These are phyloP conservation scores for Varecia variegata DNA, from an alignment of 2,797 vertebrate species.

Conservation along the genomic window DNA sequence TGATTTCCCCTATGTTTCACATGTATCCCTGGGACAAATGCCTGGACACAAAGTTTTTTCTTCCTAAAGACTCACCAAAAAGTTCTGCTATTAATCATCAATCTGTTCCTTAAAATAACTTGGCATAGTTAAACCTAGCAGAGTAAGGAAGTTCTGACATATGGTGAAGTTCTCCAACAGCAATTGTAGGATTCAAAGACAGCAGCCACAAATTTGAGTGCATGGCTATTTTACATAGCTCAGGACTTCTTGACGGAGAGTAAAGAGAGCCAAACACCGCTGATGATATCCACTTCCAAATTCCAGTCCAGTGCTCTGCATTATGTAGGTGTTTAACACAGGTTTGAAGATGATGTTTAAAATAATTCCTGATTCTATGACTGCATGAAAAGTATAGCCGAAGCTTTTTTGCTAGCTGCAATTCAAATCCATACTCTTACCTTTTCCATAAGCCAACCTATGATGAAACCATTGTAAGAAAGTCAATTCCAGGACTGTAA, in stretches of 20 bases:
- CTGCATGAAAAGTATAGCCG: not conserved
- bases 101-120: conserved; percentile 46
- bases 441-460: not conserved
- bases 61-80: not conserved
- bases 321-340: not conserved
- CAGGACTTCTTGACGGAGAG: not conserved
- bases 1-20: not conserved
- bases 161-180: conserved; percentile 4
- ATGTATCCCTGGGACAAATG: not conserved
- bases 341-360: not conserved
- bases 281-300: not conserved
- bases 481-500: not conserved
- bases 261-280: not conserved
- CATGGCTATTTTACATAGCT: not conserved
- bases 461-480: not conserved
- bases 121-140: conserved; percentile 32
- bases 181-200: not conserved
- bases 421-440: not conserved
- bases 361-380: not conserved
- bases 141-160: conserved; percentile 8
- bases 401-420: not conserved
- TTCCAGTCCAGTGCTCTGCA: not conserved
- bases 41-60: not conserved
- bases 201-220: not conserved
- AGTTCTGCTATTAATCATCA: conserved; percentile 48